Conservation (phyloP, 2,888 invertebrate species). For the Cremastinae sp. region DNA sequence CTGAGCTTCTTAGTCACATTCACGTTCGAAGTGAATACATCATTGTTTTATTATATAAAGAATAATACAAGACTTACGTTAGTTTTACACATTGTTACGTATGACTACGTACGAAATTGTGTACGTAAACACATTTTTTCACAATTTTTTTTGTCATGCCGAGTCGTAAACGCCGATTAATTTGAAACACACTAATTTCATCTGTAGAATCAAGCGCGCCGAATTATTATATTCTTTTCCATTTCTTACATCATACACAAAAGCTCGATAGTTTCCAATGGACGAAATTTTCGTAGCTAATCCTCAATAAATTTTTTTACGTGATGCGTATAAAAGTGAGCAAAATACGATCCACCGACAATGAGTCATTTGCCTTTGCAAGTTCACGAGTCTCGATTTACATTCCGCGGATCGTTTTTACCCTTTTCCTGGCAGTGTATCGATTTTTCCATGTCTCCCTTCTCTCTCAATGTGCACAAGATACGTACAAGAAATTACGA, state of each 20-base stretch:
- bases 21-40: constrained; percentile 56
- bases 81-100: constrained; percentile 73
- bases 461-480: background rate
- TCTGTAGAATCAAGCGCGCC: constrained; percentile 42
- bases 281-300: constrained; percentile 72
- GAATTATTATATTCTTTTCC: constrained; percentile 31
- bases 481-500: constrained; percentile 13
- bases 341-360: constrained; percentile 32
- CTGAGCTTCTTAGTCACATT: constrained; percentile 32
- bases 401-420: background rate
- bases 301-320: constrained; percentile 36
- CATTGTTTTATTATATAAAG: constrained; percentile 72
- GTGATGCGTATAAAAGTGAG: constrained; percentile 26
- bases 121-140: constrained; percentile 59
- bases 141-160: constrained; percentile 24
- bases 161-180: constrained; percentile 27
- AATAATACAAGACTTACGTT: constrained; percentile 74
- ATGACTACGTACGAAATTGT: constrained; percentile 69
- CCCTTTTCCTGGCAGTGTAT: constrained; percentile 29
- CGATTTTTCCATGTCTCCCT: background rate
- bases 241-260: constrained; percentile 67
- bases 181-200: constrained; percentile 39
- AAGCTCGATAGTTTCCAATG: constrained; percentile 78
- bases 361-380: constrained; percentile 29
- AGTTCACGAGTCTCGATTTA: constrained; percentile 1